Percentiles rank a stretch among this genome's conserved stretches.
Evolutionary conservation across 2,113 vertebrate species (phyloP).

Genomic region (Cinclus cinclus): DNA sequence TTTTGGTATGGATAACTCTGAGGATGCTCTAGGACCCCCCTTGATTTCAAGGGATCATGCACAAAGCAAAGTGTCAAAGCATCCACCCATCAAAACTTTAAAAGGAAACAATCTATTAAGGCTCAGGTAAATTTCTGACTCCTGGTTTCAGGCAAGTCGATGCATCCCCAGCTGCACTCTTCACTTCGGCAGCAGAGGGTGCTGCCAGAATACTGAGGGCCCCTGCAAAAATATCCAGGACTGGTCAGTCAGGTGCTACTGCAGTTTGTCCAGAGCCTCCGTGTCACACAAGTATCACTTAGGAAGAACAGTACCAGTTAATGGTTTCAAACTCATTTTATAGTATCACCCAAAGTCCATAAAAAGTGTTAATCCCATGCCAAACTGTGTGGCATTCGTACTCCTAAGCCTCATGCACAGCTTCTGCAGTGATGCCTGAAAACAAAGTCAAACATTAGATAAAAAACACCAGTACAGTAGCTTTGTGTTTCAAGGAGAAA

Average conservation of each 20-base stretch:
- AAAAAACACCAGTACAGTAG: neutral
- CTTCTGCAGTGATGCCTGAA: neutral
- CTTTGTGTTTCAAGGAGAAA: neutral
- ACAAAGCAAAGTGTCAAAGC: neutral
- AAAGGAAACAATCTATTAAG: neutral
- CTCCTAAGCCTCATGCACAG: neutral
- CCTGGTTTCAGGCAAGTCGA: neutral
- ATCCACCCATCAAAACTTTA: neutral
- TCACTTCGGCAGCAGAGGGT: slow-evolving; percentile 43
- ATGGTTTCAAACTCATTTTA: neutral
- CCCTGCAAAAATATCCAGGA: neutral
- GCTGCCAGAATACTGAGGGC: slow-evolving; percentile 18
- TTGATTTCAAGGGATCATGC: neutral
- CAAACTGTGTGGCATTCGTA: neutral
- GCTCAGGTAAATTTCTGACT: neutral
- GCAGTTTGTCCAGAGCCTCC: neutral
- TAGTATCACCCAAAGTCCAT: accelerated
- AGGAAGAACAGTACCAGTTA: neutral
- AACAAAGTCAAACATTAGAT: neutral
- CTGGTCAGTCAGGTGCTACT: neutral
- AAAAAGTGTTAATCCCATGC: neutral
- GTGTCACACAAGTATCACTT: neutral
- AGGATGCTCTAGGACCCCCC: neutral
- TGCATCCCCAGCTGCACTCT: neutral
- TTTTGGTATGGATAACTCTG: neutral